Percentiles rank a stretch among this genome's conserved stretches.
Conservation (phyloP, 2,797 vertebrate genomes). For the Coccyzus lansbergi region DNA sequence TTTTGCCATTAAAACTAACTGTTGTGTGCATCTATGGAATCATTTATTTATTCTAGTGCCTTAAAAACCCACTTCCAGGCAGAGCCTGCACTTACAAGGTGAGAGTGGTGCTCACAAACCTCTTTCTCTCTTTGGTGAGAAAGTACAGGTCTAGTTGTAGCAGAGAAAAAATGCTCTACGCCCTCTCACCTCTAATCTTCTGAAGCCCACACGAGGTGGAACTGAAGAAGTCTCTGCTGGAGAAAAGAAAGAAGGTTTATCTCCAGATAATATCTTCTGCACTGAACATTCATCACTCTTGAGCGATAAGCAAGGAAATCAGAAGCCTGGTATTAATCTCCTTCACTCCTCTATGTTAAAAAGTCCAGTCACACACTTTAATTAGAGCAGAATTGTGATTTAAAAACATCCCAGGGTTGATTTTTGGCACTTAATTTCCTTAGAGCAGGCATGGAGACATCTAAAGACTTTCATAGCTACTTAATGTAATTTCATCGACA, state of each 20-base stretch:
- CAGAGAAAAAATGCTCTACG: not conserved
- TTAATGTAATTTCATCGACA: constrained; percentile 17
- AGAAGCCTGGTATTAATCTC: not conserved
- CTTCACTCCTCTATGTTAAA: not conserved
- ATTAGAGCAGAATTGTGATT: constrained; percentile 1
- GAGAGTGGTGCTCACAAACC: not conserved
- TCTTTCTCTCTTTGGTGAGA: not conserved
- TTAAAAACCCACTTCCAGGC: not conserved
- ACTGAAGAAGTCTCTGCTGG: not conserved
- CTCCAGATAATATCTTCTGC: not conserved
- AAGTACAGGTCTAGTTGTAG: not conserved
- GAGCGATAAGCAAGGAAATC: not conserved
- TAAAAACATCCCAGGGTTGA: not conserved
- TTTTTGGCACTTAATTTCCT: constrained; percentile 9
- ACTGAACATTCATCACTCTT: not conserved
- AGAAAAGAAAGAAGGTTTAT: not conserved
- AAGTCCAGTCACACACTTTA: not conserved
- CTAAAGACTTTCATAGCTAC: not conserved
- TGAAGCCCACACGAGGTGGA: not conserved
- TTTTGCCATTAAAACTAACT: constrained; percentile 26
- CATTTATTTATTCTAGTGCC: constrained; percentile 29
- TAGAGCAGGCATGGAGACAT: not conserved
- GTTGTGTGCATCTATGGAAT: not conserved
- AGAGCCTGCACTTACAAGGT: not conserved
- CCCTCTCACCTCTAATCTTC: not conserved